Evolutionary conservation across 2,797 vertebrate species (phyloP).

Genomic region (Argya squamiceps): DNA sequence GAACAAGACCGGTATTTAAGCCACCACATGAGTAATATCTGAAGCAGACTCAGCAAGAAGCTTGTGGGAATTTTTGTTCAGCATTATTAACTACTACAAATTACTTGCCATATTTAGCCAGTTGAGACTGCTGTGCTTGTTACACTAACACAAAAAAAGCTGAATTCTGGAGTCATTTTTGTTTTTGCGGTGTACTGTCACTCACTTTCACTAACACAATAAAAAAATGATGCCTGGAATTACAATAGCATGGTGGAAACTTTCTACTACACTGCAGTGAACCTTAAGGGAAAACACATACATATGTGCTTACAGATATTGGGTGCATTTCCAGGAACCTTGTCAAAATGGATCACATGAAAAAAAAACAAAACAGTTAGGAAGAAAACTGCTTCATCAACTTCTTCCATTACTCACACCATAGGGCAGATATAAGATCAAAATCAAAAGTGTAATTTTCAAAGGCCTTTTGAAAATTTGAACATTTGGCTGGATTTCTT

Average conservation of each 20-base stretch:
- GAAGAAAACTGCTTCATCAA: slow-evolving; percentile 52
- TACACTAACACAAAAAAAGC: neutral
- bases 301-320: slow-evolving; percentile 4
- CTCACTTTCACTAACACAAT: slow-evolving; percentile 61
- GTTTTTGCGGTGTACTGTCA: neutral
- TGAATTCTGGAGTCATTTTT: slow-evolving; percentile 5
- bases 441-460: slow-evolving; percentile 16
- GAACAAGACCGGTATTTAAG: slow-evolving; percentile 19
- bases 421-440: neutral
- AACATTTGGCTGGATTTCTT: slow-evolving; percentile 13
- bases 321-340: slow-evolving; percentile 25
- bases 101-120: neutral
- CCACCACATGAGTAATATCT: slow-evolving; percentile 41
- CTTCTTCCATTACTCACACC: slow-evolving; percentile 25
- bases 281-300: slow-evolving; percentile 60
- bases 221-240: slow-evolving; percentile 48
- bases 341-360: slow-evolving; percentile 39
- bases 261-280: slow-evolving; percentile 40
- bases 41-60: slow-evolving; percentile 41
- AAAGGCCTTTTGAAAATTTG: neutral
- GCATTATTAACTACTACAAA: slow-evolving; percentile 30
- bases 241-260: slow-evolving; percentile 41
- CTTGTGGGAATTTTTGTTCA: slow-evolving; percentile 21
- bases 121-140: neutral
- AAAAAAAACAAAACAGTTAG: neutral